A percentile compares a stretch with the other conserved stretches of the same genome.
These are phyloP conservation scores for Phalanger gymnotis DNA, from an alignment of 2,797 vertebrate species.

Conservation along the genomic window DNA sequence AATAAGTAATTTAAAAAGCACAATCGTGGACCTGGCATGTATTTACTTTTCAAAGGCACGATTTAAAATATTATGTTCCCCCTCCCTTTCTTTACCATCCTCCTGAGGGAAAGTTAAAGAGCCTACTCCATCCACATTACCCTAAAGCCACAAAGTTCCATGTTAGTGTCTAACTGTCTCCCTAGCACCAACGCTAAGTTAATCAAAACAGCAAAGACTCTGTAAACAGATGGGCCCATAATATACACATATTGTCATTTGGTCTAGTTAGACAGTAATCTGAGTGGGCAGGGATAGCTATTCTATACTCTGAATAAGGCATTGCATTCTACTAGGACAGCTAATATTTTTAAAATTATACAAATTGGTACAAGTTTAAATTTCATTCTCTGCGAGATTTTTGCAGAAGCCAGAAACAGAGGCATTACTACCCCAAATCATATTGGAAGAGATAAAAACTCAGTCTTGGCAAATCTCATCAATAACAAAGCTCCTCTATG, in stretches of 20 bases:
- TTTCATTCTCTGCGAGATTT: slow-evolving; percentile 3
- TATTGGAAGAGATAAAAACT: slow-evolving; percentile 10
- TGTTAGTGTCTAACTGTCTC: slow-evolving; percentile 23
- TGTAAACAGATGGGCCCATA: slow-evolving; percentile 57
- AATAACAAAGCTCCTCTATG: slow-evolving; percentile 12
- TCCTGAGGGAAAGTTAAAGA: neutral
- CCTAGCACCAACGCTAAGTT: slow-evolving; percentile 57
- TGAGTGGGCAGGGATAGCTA: neutral
- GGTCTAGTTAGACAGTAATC: neutral
- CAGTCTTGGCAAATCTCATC: slow-evolving; percentile 45
- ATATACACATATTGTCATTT: slow-evolving; percentile 5
- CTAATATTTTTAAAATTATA: slow-evolving; percentile 35
- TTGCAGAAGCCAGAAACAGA: slow-evolving; percentile 4
- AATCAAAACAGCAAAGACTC: slow-evolving; percentile 66
- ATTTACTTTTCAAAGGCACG: slow-evolving; percentile 20
- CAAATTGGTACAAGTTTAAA: neutral
- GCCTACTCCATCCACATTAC: neutral
- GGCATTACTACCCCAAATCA: neutral
- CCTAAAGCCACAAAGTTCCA: slow-evolving; percentile 43
- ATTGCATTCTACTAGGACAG: neutral
- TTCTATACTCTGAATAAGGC: neutral
- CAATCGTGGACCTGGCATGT: neutral
- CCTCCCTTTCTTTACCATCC: slow-evolving; percentile 4
- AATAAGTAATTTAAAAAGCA: slow-evolving; percentile 2
- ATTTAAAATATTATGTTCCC: neutral